Percentiles rank a stretch among this genome's conserved stretches.
Evolutionary conservation across 2,888 invertebrate species (phyloP).

Genomic region (Sturmia bella): DNA sequence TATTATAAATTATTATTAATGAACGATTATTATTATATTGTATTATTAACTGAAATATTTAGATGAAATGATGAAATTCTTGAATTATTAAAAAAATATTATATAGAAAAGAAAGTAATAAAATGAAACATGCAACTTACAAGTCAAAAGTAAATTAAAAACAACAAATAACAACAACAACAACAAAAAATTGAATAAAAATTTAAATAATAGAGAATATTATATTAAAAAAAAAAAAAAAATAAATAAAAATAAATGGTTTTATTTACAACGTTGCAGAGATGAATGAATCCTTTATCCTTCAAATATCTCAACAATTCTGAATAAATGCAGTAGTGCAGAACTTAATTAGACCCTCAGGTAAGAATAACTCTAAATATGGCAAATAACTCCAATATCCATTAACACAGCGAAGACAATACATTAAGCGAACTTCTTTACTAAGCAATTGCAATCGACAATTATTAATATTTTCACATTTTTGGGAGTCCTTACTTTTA

Average conservation of each 20-base stretch:
- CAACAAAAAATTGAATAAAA: slow-evolving; percentile 56
- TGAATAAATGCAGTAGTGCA: no score
- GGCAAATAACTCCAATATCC: no score
- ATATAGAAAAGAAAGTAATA: slow-evolving; percentile 71
- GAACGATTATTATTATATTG: slow-evolving; percentile 73
- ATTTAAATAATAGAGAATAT: slow-evolving; percentile 72
- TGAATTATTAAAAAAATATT: slow-evolving; percentile 67
- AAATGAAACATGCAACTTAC: slow-evolving; percentile 69
- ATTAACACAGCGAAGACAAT: no score
- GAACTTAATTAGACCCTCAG: no score
- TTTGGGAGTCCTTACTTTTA: no score
- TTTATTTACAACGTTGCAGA: slow-evolving; percentile 41
- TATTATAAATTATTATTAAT: slow-evolving; percentile 72
- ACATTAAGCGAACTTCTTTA: no score
- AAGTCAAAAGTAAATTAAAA: slow-evolving; percentile 69
- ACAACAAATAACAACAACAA: slow-evolving; percentile 64
- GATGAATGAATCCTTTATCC: no score
- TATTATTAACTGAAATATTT: slow-evolving; percentile 75
- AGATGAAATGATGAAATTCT: slow-evolving; percentile 76
- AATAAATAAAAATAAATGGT: slow-evolving; percentile 45
- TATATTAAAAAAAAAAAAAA: slow-evolving; percentile 70
- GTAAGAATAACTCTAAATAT: no score
- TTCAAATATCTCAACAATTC: no score
- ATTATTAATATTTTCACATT: no score
- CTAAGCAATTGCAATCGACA: no score